Evolutionary conservation across 1,140 invertebrate genomes (phyloP).

Genomic region (Battus philenor): DNA sequence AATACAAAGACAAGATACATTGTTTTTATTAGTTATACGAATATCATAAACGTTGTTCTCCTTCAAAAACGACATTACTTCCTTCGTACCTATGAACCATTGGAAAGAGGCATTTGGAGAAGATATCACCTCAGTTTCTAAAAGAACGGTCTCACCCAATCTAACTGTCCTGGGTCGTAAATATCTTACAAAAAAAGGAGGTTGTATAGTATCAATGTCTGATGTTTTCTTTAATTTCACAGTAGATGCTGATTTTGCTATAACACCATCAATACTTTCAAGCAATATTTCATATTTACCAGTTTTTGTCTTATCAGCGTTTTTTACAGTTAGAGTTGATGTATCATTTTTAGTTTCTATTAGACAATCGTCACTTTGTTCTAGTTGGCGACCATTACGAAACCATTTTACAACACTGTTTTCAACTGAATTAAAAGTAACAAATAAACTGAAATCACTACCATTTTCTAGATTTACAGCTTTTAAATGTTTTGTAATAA

Average conservation of each 20-base stretch:
- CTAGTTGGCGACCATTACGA: conserved; percentile 89
- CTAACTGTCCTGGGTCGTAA: conserved; percentile 83
- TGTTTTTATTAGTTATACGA: conserved; percentile 84
- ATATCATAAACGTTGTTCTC: conserved; percentile 78
- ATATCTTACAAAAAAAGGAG: conserved; percentile 85
- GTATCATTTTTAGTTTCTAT: conserved; percentile 81
- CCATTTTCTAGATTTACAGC: conserved; percentile 51
- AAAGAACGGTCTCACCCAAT: conserved; percentile 85
- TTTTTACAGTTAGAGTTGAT: conserved; percentile 82
- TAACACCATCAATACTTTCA: conserved; percentile 81
- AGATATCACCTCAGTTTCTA: conserved; percentile 87
- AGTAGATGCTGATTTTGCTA: conserved; percentile 87
- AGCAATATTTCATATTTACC: conserved; percentile 91
- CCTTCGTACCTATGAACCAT: conserved; percentile 86
- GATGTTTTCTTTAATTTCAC: conserved; percentile 79
- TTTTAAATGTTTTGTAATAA: conserved; percentile 55
- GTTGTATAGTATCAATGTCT: conserved; percentile 79
- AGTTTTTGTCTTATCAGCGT: conserved; percentile 83
- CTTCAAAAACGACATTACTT: conserved; percentile 65
- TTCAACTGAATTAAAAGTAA: conserved; percentile 82
- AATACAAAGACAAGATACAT: conserved; percentile 88
- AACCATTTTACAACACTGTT: conserved; percentile 90
- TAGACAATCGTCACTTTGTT: conserved; percentile 80
- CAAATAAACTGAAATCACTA: conserved; percentile 70
- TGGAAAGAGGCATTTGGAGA: conserved; percentile 89